These are phyloP conservation scores for Oncopeltus fasciatus DNA, from an alignment of 1,140 invertebrate species.

Conservation along the genomic window DNA sequence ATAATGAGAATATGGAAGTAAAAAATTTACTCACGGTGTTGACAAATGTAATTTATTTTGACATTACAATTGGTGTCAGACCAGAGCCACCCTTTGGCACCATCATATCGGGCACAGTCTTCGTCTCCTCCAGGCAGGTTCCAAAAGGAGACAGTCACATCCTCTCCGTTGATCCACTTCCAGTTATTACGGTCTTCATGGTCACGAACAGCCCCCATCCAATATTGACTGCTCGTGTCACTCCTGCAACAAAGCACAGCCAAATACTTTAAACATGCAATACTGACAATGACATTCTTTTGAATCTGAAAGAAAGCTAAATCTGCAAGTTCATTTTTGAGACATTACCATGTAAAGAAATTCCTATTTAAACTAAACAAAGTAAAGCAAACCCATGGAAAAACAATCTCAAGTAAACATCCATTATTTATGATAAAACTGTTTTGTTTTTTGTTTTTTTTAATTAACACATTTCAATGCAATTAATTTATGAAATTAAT, in stretches of 20 bases:
- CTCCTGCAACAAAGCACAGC: slow-evolving; percentile 43
- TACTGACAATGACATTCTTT: neutral
- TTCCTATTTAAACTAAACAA: too few relatives aligned
- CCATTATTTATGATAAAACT: too few relatives aligned
- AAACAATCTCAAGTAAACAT: too few relatives aligned
- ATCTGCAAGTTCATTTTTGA: neutral
- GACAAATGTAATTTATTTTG: slow-evolving; percentile 80
- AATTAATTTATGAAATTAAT: too few relatives aligned
- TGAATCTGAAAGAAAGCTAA: neutral
- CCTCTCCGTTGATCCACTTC: slow-evolving; percentile 80
- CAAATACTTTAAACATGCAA: neutral
- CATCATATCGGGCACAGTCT: slow-evolving; percentile 80
- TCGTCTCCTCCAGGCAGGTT: slow-evolving; percentile 68
- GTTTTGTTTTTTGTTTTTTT: too few relatives aligned
- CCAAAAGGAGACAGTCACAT: slow-evolving; percentile 85
- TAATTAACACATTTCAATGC: too few relatives aligned
- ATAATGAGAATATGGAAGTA: too few relatives aligned
- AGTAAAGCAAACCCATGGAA: too few relatives aligned
- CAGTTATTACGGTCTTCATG: slow-evolving; percentile 62
- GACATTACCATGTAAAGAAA: too few relatives aligned
- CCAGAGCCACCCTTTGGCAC: slow-evolving; percentile 88
- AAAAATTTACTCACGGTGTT: slow-evolving; percentile 89
- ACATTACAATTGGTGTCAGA: slow-evolving; percentile 79
- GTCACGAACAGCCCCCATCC: slow-evolving; percentile 82
- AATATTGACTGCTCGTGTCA: slow-evolving; percentile 82